These are phyloP conservation scores for Spodoptera exigua DNA, from an alignment of 2,888 invertebrate species.

Conservation along the genomic window DNA sequence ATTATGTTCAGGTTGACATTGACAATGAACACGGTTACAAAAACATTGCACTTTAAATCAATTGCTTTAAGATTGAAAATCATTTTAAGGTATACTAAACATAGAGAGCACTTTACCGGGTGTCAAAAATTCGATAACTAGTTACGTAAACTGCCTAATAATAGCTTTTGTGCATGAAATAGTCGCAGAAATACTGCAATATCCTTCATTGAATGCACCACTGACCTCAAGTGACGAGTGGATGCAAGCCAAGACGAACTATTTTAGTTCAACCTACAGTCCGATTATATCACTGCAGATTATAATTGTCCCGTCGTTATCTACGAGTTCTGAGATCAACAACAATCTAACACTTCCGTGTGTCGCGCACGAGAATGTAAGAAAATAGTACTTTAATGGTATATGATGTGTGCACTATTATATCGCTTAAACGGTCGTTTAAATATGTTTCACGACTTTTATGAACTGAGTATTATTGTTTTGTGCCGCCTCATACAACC, in stretches of 20 bases:
- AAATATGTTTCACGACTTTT: conserved; percentile 17
- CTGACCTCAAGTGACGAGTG: conserved; percentile 74
- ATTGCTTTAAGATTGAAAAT: conserved; percentile 13
- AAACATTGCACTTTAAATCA: not conserved
- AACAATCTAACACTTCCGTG: conserved; percentile 37
- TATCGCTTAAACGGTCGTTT: conserved; percentile 5
- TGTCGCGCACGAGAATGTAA: conserved; percentile 17
- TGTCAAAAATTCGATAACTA: not conserved
- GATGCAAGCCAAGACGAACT: conserved; percentile 78
- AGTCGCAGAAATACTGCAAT: conserved; percentile 26
- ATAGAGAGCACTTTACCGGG: conserved; percentile 1
- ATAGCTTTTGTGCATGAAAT: conserved; percentile 13
- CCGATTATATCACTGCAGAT: conserved; percentile 58
- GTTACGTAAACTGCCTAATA: not conserved
- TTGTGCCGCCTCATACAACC: not conserved
- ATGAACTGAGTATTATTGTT: conserved; percentile 13
- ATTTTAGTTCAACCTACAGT: conserved; percentile 71
- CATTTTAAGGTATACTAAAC: conserved; percentile 1
- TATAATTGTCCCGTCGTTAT: conserved; percentile 48
- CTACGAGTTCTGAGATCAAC: conserved; percentile 41
- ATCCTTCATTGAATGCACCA: conserved; percentile 62
- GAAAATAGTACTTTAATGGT: conserved; percentile 29
- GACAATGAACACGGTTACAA: conserved; percentile 33
- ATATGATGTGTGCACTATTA: conserved; percentile 4
- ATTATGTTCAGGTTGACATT: conserved; percentile 42